Conservation (phyloP, 2,797 vertebrate species). For the Limosa lapponica region DNA sequence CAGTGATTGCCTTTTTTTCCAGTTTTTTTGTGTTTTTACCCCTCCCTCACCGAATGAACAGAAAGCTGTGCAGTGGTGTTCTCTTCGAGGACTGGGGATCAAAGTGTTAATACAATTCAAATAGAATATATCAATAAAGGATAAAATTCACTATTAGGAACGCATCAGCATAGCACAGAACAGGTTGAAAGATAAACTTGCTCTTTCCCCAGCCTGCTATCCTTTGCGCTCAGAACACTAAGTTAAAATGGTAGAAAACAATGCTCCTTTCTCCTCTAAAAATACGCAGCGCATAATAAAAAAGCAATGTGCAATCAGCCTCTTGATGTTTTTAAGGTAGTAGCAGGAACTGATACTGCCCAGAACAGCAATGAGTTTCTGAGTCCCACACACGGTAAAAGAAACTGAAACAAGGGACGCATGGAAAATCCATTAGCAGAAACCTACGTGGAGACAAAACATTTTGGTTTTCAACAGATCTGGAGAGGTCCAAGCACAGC, state of each 20-base stretch:
- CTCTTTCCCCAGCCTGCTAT: not conserved
- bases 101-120: not conserved
- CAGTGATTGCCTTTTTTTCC: not conserved
- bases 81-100: not conserved
- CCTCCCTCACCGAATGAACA: not conserved
- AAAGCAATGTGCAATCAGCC: not conserved
- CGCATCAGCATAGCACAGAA: not conserved
- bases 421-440: conserved; percentile 66
- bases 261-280: conserved; percentile 4
- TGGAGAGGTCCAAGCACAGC: conserved; percentile 48
- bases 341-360: conserved; percentile 48
- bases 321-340: conserved; percentile 25
- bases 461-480: conserved; percentile 32
- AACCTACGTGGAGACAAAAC: conserved; percentile 37
- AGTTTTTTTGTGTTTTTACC: not conserved
- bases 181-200: not conserved
- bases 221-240: not conserved
- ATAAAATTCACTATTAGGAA: not conserved
- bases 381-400: not conserved
- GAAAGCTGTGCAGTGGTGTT: not conserved
- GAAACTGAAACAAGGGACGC: conserved; percentile 35
- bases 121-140: not conserved
- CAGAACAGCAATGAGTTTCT: conserved; percentile 45
- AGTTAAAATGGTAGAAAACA: conserved; percentile 3
- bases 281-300: not conserved